Conservation (phyloP, 1,140 invertebrate species). For the Procambarus clarkii region DNA sequence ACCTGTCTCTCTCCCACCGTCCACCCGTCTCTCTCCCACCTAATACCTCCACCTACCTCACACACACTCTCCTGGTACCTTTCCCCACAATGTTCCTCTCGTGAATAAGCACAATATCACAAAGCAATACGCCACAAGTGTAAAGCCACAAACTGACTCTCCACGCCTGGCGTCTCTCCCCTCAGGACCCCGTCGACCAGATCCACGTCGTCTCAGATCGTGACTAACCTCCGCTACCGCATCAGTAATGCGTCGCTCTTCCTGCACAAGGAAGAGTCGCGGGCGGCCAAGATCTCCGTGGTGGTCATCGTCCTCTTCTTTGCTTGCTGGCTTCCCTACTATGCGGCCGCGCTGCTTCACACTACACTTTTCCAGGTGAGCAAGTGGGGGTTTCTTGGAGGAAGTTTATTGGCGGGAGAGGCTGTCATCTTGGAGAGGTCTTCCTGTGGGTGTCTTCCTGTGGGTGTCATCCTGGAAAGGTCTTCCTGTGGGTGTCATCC, state of each 20-base stretch:
- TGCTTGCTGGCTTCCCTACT: conserved; percentile 84
- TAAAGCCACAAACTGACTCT: background rate
- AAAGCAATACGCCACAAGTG: background rate
- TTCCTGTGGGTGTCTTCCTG: no score
- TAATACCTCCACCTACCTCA: background rate
- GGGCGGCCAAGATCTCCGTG: conserved; percentile 87
- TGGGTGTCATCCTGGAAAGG: no score
- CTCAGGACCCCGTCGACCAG: conserved; percentile 75
- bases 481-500: no score
- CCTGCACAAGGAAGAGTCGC: conserved; percentile 86
- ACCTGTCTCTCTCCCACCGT: no score
- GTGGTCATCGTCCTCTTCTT: conserved; percentile 84
- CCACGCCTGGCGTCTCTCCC: no score
- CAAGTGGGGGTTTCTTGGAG: background rate
- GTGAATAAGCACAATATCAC: no score
- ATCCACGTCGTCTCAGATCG: conserved; percentile 73
- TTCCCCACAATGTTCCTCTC: no score
- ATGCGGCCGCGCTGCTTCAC: conserved; percentile 76
- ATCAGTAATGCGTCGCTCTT: conserved; percentile 90
- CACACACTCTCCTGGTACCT: background rate
- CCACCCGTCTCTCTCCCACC: no score
- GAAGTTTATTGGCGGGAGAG: no score
- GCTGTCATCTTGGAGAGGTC: no score
- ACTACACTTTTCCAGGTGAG: conserved; percentile 76
- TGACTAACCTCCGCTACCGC: conserved; percentile 83